Evolutionary conservation across 2,888 invertebrate genomes (phyloP).

Genomic region (Mesoligia furuncula): DNA sequence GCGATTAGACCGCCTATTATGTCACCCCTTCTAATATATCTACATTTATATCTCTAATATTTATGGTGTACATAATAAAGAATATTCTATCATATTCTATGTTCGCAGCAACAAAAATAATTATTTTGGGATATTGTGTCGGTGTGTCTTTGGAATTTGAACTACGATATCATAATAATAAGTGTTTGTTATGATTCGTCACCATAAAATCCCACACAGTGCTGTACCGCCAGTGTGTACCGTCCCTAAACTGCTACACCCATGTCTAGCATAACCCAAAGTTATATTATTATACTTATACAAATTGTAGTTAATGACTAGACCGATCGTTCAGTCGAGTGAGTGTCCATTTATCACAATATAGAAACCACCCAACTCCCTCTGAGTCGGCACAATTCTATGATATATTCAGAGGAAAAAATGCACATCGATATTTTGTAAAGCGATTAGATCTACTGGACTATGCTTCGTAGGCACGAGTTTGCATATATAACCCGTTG

Average conservation of each 20-base stretch:
- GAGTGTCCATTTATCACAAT: conserved; percentile 81
- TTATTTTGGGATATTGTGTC: neutral
- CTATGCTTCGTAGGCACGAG: conserved; percentile 11
- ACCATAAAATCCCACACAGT: neutral
- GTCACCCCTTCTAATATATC: no score
- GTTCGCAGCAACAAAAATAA: no score
- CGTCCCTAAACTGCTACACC: conserved; percentile 60
- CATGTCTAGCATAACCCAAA: conserved; percentile 73
- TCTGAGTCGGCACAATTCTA: conserved; percentile 65
- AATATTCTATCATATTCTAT: no score
- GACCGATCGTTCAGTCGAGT: conserved; percentile 63
- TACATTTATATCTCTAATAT: no score
- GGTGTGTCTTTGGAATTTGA: neutral
- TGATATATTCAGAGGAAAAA: conserved; percentile 45
- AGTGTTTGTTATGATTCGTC: neutral
- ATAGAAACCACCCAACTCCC: conserved; percentile 65
- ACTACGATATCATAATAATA: neutral
- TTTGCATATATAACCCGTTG: conserved; percentile 38
- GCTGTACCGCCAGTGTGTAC: neutral
- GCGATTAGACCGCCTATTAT: no score
- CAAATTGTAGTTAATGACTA: conserved; percentile 83
- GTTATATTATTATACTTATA: conserved; percentile 74
- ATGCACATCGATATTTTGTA: conserved; percentile 40
- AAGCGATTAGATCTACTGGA: conserved; percentile 37
- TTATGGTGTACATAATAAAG: no score